phyloP scores from a whole-genome alignment of 2,797 vertebrate species.

The Esox masquinongy region DNA sequence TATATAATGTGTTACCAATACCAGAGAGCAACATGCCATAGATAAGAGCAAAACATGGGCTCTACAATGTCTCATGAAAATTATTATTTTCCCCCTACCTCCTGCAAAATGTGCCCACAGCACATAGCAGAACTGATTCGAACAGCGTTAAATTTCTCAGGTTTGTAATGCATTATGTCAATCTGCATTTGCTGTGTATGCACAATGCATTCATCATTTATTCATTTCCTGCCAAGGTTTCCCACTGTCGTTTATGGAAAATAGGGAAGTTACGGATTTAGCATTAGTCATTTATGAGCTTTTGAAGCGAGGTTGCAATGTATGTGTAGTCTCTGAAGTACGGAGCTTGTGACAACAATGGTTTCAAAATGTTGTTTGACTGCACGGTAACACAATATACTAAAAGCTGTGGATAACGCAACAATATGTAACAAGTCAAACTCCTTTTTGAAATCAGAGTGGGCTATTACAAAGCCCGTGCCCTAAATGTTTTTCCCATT shows the following conservation, averaged over 20 bases:
- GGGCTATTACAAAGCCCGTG: not conserved
- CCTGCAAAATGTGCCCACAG: not conserved
- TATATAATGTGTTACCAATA: not conserved
- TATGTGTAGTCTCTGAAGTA: constrained; percentile 10
- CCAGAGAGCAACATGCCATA: not conserved
- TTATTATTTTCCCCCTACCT: not conserved
- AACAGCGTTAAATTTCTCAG: not conserved
- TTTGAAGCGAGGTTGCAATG: constrained; percentile 19
- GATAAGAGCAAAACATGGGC: not conserved
- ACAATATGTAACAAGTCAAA: not conserved
- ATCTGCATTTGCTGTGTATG: constrained; percentile 32
- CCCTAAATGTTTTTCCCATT: not conserved
- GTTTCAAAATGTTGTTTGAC: not conserved
- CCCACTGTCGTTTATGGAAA: constrained; percentile 40
- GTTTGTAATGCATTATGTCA: constrained; percentile 9
- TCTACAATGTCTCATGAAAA: not conserved
- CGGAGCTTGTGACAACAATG: not conserved
- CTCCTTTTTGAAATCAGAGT: not conserved
- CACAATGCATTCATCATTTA: constrained; percentile 54
- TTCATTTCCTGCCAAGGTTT: constrained; percentile 35
- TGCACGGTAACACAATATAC: not conserved
- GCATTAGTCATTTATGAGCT: constrained; percentile 44
- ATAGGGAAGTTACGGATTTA: constrained; percentile 14
- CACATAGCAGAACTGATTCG: not conserved
- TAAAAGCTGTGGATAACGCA: not conserved